These are phyloP conservation scores for Centropus unirufus DNA, from an alignment of 2,113 vertebrate genomes.

Conservation along the genomic window DNA sequence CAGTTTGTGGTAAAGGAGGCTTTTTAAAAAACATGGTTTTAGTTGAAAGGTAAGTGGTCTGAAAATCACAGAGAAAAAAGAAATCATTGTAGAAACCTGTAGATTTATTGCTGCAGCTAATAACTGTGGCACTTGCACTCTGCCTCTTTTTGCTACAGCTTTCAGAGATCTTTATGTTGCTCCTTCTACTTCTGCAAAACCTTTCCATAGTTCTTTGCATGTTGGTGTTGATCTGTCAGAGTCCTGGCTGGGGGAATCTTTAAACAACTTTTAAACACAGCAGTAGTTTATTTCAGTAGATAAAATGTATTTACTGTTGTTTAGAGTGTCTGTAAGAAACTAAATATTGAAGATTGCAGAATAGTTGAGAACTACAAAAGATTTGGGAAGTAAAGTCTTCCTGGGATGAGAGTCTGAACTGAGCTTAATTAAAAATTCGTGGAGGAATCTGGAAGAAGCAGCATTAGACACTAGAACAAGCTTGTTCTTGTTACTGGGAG, in stretches of 20 bases:
- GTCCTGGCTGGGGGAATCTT: not conserved
- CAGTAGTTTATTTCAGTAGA: not conserved
- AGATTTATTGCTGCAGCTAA: not conserved
- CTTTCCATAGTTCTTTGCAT: not conserved
- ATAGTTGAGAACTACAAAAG: not conserved
- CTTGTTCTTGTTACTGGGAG: not conserved
- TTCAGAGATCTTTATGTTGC: not conserved
- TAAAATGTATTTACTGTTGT: not conserved
- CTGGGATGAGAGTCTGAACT: not conserved
- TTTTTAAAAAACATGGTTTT: not conserved
- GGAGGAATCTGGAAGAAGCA: slow-evolving; percentile 22
- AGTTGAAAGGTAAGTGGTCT: not conserved
- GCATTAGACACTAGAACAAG: not conserved
- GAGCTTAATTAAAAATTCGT: slow-evolving; percentile 2
- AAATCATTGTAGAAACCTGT: not conserved
- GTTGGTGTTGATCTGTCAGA: not conserved
- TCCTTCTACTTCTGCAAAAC: not conserved
- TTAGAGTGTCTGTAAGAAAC: not conserved
- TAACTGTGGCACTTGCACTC: not conserved
- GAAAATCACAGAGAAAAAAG: not conserved
- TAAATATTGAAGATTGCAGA: not conserved
- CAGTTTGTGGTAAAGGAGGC: not conserved
- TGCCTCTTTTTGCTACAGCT: not conserved
- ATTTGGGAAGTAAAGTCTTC: not conserved
- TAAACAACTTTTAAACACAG: not conserved